Percentiles rank a stretch among this genome's conserved stretches.
Conservation (phyloP, 2,113 vertebrate species). For the Desmodus rotundus region DNA sequence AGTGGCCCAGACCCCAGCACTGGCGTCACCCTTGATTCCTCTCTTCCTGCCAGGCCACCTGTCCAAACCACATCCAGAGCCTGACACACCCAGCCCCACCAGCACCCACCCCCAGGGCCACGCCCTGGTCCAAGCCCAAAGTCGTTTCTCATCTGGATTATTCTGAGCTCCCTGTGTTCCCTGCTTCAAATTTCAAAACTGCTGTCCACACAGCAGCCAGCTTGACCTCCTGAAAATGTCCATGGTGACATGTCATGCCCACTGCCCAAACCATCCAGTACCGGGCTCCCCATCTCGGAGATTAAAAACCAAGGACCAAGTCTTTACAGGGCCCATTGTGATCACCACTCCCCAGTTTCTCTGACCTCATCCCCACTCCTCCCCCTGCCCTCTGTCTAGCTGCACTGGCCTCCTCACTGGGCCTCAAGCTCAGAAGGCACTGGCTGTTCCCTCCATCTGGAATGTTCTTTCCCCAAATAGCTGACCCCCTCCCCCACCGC, state of each 20-base stretch:
- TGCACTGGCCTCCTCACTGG: not conserved
- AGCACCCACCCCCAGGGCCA: not conserved
- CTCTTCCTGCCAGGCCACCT: rapidly evolving
- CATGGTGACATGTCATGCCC: rapidly evolving
- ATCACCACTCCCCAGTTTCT: rapidly evolving
- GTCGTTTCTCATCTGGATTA: rapidly evolving
- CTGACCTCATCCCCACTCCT: not conserved
- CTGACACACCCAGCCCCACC: rapidly evolving
- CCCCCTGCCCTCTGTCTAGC: not conserved
- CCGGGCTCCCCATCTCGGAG: rapidly evolving
- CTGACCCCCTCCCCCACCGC: rapidly evolving
- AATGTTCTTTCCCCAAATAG: not conserved
- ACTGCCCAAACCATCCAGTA: rapidly evolving
- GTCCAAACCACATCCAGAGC: not conserved
- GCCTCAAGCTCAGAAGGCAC: too few species aligned
- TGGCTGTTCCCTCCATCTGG: not conserved
- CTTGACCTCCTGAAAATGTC: rapidly evolving
- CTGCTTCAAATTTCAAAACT: not conserved
- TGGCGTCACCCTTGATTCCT: rapidly evolving
- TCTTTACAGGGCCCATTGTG: rapidly evolving
- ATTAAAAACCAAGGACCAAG: not conserved
- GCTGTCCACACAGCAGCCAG: not conserved
- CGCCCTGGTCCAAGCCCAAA: rapidly evolving
- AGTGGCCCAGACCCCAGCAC: rapidly evolving
- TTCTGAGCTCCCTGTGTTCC: rapidly evolving